Evolutionary conservation across 2,113 vertebrate species (phyloP).

Genomic region (Nematolebias whitei): DNA sequence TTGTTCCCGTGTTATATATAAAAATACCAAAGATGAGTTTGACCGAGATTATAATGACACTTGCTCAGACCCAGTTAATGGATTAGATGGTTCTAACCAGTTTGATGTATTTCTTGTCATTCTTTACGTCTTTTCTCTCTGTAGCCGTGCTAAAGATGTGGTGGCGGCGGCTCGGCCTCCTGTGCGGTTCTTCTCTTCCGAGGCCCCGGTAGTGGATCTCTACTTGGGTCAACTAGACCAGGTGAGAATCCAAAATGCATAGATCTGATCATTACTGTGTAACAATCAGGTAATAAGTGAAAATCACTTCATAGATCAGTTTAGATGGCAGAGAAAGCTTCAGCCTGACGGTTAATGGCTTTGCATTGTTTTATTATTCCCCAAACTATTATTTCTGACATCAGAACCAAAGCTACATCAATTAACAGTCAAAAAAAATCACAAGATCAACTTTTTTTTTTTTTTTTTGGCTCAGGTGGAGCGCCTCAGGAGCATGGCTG

Average conservation of each 20-base stretch:
- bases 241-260: constrained; percentile 47
- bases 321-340: too few relatives aligned
- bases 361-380: too few relatives aligned
- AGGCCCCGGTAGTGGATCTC: constrained; percentile 88
- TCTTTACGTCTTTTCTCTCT: neutral
- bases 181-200: constrained; percentile 87
- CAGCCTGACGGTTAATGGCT: too few relatives aligned
- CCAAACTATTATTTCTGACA: too few relatives aligned
- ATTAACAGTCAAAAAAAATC: too few relatives aligned
- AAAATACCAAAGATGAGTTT: too few relatives aligned
- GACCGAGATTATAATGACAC: neutral
- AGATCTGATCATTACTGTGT: neutral
- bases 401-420: too few relatives aligned
- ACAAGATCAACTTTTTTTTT: neutral
- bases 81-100: too few relatives aligned
- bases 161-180: constrained; percentile 88
- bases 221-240: constrained; percentile 92
- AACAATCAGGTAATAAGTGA: too few relatives aligned
- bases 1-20: too few relatives aligned
- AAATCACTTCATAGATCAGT: too few relatives aligned
- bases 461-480: constrained; percentile 71
- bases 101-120: neutral
- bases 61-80: too few relatives aligned
- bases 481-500: constrained; percentile 83
- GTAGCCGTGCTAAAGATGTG: constrained; percentile 90